Base-by-base conservation (phyloP, 1,140 invertebrate species). In the Megathymus violae region DNA sequence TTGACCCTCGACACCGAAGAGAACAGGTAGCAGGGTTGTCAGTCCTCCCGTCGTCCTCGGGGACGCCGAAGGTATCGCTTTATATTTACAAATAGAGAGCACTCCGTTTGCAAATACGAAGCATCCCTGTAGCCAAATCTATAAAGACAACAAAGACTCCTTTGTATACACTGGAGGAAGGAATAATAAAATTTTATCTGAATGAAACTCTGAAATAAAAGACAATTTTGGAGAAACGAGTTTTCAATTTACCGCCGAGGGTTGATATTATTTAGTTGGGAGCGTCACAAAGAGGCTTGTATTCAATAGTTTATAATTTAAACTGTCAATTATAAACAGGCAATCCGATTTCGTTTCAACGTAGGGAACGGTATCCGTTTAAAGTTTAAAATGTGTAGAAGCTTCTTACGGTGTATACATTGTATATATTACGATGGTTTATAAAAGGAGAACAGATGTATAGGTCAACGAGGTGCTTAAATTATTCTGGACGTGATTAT, bases 111-210 rank as follows among this genome's bases (percentile, higher is more conserved):
- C 54, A 58, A 58, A 58, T 46, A 58, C 41, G 43, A 25, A 15
- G 22, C 11, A 25, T 58, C 54, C 51, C 51, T 15, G 40, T 58
- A 46, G 54, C 13, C 41, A 58, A 58, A 58, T 46, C 54, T 58
- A 58, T 46, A 58, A 40, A 46, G 10, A 34, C 16, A 58, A 58
- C 43, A 34, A 14, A 58, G n/a, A 44, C 40, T 43, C 7, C 25
- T 58, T 56, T 58, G 22, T 58, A 31, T 27, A 17, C 4, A 50
- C 19, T 14, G 40, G 14, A 27, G 7, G 22, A 9, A 15, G 19
- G 41, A 52, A 43, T 25, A 31, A 58, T 58, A 58, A 31, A 31
- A 44, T 58, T 43, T 25, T 41, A 14, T 44, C 52, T 43, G n/a
- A 31, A 31, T 25, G n/a, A 19, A 31, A 44, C 5, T 13, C 15